phyloP scores from a whole-genome alignment of 92 coral and sea anemone species.

The Hydrozoanthus gracilis region DNA sequence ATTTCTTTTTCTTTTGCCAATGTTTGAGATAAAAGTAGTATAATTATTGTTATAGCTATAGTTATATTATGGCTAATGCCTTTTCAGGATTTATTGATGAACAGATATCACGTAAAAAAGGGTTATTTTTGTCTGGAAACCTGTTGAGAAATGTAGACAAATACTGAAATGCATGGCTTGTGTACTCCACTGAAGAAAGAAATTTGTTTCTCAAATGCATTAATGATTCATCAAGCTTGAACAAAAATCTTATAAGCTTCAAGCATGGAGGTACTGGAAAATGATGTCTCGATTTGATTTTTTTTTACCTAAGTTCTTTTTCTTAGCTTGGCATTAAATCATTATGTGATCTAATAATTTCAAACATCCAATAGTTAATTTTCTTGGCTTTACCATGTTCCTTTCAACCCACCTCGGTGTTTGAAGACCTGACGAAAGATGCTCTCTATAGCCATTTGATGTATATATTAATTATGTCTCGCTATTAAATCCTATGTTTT shows the following conservation, averaged over 20 bases:
- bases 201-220: too few species aligned
- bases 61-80: slow-evolving; percentile 3
- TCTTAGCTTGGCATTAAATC: background rate
- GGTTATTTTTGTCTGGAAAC: too few species aligned
- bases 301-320: background rate
- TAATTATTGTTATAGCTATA: background rate
- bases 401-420: background rate
- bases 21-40: background rate
- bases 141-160: too few species aligned
- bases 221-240: too few species aligned
- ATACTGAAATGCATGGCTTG: too few species aligned
- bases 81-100: too few species aligned
- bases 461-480: background rate
- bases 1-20: slow-evolving; percentile 1
- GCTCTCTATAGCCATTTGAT: background rate
- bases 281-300: background rate
- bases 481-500: background rate
- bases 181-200: too few species aligned
- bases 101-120: too few species aligned
- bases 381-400: background rate
- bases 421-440: background rate
- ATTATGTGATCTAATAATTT: background rate
- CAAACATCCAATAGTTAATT: background rate
- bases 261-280: too few species aligned
- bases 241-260: too few species aligned